Evolutionary conservation across 2,113 vertebrate species (phyloP), one percentile per base, ranked within the genome.

Genomic region (Aldabrachelys gigantea): DNA sequence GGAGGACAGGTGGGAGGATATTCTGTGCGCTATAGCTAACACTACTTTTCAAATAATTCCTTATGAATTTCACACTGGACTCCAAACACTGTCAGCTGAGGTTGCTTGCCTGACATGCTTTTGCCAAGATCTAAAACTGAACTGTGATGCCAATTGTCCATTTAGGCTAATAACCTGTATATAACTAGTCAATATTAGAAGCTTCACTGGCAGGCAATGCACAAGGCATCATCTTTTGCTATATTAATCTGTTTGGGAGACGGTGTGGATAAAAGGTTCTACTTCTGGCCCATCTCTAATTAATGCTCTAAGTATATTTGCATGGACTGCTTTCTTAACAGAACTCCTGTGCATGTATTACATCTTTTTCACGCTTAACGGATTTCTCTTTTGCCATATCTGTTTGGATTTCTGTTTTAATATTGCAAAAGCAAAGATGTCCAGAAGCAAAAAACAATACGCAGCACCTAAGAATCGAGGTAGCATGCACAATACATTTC

Each of bases 141-240:
- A 69, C 83, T 7, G 31, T 16, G 10, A 9, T 41, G 9, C 22
- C 6, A 1, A 24, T 6, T 7, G 14, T 10, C n/a, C n/a, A 53
- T 41, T n/a, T 65, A 56, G 31, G 62, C 25, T 31, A 53, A 72
- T 54, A 44, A 25, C 75, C 53, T 0, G 0, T 0, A 0, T 22
- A 62, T 78, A 80, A 65, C 24, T 47, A 47, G 75, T 22, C 80
- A 22, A 76, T 25, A 25, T 76, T 57, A 89, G 53, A 6, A n/a
- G 12, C 21, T 84, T 47, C 84, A 22, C n/a, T 75, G 78, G 50
- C 54, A 44, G 8, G 1, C n/a, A 79, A 87, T 11, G 38, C 25
- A 8, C 25, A 49, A 0, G 57, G 19, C 22, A 79, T 72, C 17
- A 8, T 81, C 75, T 93, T 35, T 25, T 44, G 62, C 41, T 78